Evolutionary conservation across 2,888 invertebrate genomes (phyloP), one percentile per base, ranked within the genome.

Genomic region (Leptothorax acervorum): DNA sequence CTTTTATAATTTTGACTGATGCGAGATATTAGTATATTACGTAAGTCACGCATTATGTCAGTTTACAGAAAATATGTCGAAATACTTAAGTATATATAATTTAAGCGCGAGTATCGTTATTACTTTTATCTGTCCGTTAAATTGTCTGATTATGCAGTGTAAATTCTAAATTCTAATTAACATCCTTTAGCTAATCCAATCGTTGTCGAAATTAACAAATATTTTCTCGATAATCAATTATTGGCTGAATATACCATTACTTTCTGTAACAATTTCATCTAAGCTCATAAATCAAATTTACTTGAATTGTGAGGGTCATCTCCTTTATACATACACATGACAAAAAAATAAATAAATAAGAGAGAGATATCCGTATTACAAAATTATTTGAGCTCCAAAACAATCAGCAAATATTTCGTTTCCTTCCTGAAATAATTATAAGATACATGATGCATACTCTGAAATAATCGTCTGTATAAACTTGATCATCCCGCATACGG

Each of bases 401-500:
- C 23, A 63, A 51, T 31, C 11, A 9, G 9, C n/a, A 15, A 35
- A 62, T 8, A 15, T 48, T 35, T 75, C 9, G 15, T 42, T 51
- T 65, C 2, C 1, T 35, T 63, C 39, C 4, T 12, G 1, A 42
- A 28, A 28, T 53, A 53, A 42, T 76, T 28, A 31, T 15, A 42
- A 66, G 42, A 55, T 66, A 35, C 53, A 2, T n/a, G 15, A 55
- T 42, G n/a, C 31, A 31, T 57, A 28, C 15, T 45, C 65, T 23
- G 45, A 62, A 57, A 84, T 76, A 84, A 78, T 78, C 65, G 62
- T 66, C 18, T n/a, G 39, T 57, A 73, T 42, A 76, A 85, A 89
- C 81, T 74, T 85, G 74, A 87, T 86, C 79, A 66, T 75, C 62
- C 9, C 39, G 68, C 31, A 62, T 51, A 71, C 45, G 85, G 79